Base-by-base conservation (phyloP, 2,797 vertebrate species). In the Neosalanx taihuensis region DNA sequence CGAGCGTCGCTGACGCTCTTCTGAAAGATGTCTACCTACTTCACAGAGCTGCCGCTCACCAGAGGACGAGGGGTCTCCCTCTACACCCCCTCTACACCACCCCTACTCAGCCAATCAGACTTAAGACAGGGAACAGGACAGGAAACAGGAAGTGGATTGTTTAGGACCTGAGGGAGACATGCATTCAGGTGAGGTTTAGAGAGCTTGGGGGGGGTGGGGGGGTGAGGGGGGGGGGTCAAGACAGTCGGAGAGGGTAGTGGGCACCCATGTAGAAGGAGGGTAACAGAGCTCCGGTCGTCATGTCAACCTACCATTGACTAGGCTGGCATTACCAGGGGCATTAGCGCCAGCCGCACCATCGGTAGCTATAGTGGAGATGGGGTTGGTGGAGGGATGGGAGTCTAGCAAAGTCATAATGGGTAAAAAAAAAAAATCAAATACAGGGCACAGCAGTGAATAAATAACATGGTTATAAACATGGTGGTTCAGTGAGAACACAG, bases 231-330 rank as follows among this genome's bases (percentile, higher is more conserved):
- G 17, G 68, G 64, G 63, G 79, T 67, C 6, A 68, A 81, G 69
- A 85, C 37, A 81, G 80, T 23, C 60, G 66, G 72, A 71, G 60
- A 65, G 72, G 58, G 72, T 56, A 15, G 51, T 67, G 69, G 72
- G 62, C 15, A 56, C 72, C 74, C 71, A 79, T 18, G 57, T 70
- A 78, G 62, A 64, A 23, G 78, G 29, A 29, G 58, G 9, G 23
- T 17, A n/a, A n/a, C 51, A 6, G 51, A 53, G 51, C 15, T 53
- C 18, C 1, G 51, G 51, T 17, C 15, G 51, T 91, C 87, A 88
- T 87, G 91, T 85, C 93, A 92, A 99, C 97, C 88, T 99, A 99
- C 97, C 97, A 98, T 99, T 99, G 95, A 98, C 97, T 93, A 99
- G 95, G 94, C 92, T 96, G 95, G 95, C 90, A 94, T 94, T 95